Conservation (phyloP, 2,797 vertebrate species). For the Coendou prehensilis region DNA sequence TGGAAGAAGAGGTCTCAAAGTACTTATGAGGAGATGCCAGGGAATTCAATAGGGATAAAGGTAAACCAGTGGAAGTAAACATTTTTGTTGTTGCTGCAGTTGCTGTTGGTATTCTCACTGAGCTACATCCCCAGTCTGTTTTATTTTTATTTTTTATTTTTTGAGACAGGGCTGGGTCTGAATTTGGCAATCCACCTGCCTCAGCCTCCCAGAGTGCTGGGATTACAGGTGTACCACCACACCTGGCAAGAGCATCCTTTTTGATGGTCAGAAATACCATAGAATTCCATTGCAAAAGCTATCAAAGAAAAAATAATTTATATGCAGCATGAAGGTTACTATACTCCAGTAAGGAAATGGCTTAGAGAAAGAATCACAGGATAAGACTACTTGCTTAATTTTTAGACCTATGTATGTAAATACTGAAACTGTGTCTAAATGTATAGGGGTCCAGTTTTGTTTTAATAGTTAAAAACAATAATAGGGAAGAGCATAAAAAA, state of each 20-base stretch:
- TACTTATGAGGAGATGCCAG: not conserved
- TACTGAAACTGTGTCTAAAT: not conserved
- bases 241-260: not conserved
- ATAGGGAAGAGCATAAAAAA: not conserved
- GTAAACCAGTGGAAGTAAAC: not conserved
- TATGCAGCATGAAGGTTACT: not conserved
- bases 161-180: not conserved
- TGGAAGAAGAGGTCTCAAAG: not conserved
- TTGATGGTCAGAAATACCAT: not conserved
- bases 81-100: not conserved
- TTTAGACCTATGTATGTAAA: not conserved
- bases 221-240: not conserved
- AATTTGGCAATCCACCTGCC: not conserved
- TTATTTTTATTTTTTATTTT: no score
- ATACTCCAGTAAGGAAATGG: not conserved
- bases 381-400: not conserved
- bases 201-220: not conserved
- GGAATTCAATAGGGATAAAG: not conserved
- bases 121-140: not conserved
- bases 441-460: not conserved
- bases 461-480: not conserved
- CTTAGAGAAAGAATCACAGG: constrained; percentile 29
- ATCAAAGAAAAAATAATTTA: not conserved
- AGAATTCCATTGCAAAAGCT: not conserved
- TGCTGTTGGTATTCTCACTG: not conserved